Evolutionary conservation across 2,888 invertebrate species (phyloP), one percentile per base, ranked within the genome.

Genomic region (Rugalucina vietnamica): DNA sequence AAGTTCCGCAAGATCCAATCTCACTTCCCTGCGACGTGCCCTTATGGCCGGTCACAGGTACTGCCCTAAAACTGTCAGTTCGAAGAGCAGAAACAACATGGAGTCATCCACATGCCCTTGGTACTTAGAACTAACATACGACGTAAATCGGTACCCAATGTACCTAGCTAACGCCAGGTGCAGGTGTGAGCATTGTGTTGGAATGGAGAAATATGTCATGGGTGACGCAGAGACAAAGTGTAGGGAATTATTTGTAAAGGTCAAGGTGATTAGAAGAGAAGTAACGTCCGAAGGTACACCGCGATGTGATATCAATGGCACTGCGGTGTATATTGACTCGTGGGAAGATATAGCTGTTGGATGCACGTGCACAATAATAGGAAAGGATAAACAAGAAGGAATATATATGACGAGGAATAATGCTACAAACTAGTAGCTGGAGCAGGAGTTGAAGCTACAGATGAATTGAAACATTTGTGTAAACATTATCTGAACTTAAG

Each of bases 31-130:
- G 8, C 54, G 10, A 4, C 54, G 54, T 21, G 54, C 54, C 12
- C 54, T 54, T 4, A 54, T 54, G 54, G 12, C n/a, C n/a, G 54
- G 54, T n/a, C 10, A 54, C 54, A 18, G 54, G 4, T 21, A 54
- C n/a, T 54, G 54, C n/a, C 54, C 54, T 4, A 54, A 54, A 54
- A 4, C n/a, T 54, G 54, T 54, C 10, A 54, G n/a, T 21, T 18
- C 12, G 3, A 54, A 54, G n/a, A 54, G 54, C 54, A 54, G n/a
- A 54, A 12, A 21, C n/a, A 54, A 4, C 54, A 54, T 54, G 54
- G 54, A 54, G n/a, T 54, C 54, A 18, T 54, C 54, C n/a, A 54
- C 54, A 54, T 54, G 54, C 54, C 54, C 54, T n/a, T 54, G 54
- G 54, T 54, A 54, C n/a, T 54, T 54, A 21, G 54, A 54, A 54